Base-by-base conservation (phyloP, 2,113 vertebrate species). In the Crotophaga sulcirostris region DNA sequence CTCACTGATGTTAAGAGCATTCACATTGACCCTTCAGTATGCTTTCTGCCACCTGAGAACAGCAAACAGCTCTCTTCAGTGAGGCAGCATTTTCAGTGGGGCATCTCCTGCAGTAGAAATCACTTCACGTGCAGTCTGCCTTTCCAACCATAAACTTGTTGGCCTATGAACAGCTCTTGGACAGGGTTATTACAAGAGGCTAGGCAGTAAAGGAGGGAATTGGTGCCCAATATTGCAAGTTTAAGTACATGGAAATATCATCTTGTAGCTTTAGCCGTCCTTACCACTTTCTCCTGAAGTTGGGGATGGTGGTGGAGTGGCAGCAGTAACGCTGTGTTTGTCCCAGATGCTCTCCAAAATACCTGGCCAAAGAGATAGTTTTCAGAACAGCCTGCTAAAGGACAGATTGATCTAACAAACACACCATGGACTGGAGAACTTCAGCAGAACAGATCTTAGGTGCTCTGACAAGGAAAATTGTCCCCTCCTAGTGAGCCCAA, bases 301-400 rank as follows among this genome's bases (percentile, higher is more conserved):
- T 3, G 99, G 99, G 63, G 99, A 99, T 7, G 99, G 99, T 80
- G 99, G 99, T 3, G 99, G 99, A 25, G 99, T 99, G 94, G 99
- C 99, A 66, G 99, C 98, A 67, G 98, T 99, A 87, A 99, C 98
- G 15, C 98, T 99, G 98, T 99, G 99, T 87, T 99, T 99, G 96
- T 99, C 98, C 99, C 99, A 99, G 68, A 99, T 99, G 17, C 98
- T 99, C 98, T 99, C 99, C 93, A 99, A 96, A 91, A 99, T 99
- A 95, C 99, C 99, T 99, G 94, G 28, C 49, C 91, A 95, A 58
- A 97, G 94, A 97, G 47, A 89, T 14, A 73, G 9, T 17, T 87
- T 42, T 87, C 86, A 91, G 81, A 79, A 80, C 11, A 26, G 55
- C 23, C 33, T 66, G 25, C 23, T 83, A 45, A 73, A 26, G 72